phyloP scores from a whole-genome alignment of 1,140 invertebrate genomes.

The Drosophila busckii region DNA sequence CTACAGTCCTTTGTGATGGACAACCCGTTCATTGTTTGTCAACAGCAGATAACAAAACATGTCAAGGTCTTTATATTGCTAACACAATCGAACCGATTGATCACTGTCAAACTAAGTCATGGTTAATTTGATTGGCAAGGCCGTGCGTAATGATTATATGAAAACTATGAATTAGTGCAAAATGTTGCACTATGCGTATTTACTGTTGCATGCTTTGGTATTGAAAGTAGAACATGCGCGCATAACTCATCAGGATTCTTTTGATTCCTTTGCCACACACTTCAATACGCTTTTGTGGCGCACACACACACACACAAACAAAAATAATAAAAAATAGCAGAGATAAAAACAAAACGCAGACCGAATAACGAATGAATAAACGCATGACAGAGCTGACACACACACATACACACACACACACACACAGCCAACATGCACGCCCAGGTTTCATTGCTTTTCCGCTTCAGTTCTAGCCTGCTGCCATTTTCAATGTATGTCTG shows the following conservation, averaged over 20 bases:
- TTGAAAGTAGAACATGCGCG: slow-evolving; percentile 30
- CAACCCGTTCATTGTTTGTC: no score
- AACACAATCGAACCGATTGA: no score
- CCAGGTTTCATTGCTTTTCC: background rate
- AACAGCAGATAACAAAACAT: no score
- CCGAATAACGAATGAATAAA: slow-evolving; percentile 71
- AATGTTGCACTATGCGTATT: no score
- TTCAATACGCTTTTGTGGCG: slow-evolving; percentile 57
- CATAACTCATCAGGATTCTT: slow-evolving; percentile 68
- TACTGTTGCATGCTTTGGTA: no score
- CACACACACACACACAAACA: slow-evolving; percentile 36
- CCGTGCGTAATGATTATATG: no score
- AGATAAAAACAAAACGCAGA: slow-evolving; percentile 53
- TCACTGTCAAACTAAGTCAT: no score
- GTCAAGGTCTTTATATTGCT: no score
- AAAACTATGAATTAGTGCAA: no score
- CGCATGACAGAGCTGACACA: slow-evolving; percentile 64
- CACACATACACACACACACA: slow-evolving; percentile 12
- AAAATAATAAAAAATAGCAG: slow-evolving; percentile 14
- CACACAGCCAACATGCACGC: background rate
- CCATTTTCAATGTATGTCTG: slow-evolving; percentile 10
- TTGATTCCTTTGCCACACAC: slow-evolving; percentile 68
- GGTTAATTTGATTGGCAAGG: no score
- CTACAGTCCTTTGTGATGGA: no score
- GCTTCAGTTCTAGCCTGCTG: slow-evolving; percentile 25